These are phyloP conservation scores for Barypeithes pellucidus DNA, from an alignment of 2,888 invertebrate genomes.

Conservation along the genomic window DNA sequence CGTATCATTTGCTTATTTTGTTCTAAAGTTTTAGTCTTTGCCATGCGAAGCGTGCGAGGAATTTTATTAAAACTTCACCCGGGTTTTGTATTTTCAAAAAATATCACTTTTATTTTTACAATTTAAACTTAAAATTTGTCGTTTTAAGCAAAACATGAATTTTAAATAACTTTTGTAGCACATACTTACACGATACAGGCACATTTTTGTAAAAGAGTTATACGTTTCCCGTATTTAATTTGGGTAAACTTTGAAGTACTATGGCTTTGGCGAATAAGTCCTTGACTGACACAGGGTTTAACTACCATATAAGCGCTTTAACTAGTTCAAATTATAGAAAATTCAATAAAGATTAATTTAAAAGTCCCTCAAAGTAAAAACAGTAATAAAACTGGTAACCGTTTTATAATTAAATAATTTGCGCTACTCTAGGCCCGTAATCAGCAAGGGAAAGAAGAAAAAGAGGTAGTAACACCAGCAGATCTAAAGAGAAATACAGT, in stretches of 20 bases:
- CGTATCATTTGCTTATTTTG: constrained; percentile 21
- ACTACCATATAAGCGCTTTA: background rate
- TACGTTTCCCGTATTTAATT: no score
- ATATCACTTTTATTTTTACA: constrained; percentile 1
- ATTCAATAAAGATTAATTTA: background rate
- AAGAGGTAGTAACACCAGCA: no score
- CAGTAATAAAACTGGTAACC: background rate
- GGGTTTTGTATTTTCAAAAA: background rate
- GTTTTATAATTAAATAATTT: background rate
- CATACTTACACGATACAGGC: no score
- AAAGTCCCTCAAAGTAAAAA: background rate
- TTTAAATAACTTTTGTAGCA: no score
- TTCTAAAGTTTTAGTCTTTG: constrained; percentile 19
- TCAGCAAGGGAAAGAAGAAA: no score
- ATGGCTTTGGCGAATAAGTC: no score
- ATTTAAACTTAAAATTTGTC: background rate
- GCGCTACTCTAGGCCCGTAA: background rate
- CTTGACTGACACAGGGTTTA: no score
- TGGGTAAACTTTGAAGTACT: no score
- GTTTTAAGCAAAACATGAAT: no score
- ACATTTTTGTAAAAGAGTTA: no score
- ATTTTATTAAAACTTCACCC: constrained; percentile 20
- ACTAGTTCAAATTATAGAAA: background rate
- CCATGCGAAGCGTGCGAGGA: constrained; percentile 12
- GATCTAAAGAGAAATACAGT: background rate